A percentile compares a stretch with the other conserved stretches of the same genome.
These are phyloP conservation scores for Macaca mulatta DNA, from an alignment of 2,113 vertebrate genomes.

Conservation along the genomic window DNA sequence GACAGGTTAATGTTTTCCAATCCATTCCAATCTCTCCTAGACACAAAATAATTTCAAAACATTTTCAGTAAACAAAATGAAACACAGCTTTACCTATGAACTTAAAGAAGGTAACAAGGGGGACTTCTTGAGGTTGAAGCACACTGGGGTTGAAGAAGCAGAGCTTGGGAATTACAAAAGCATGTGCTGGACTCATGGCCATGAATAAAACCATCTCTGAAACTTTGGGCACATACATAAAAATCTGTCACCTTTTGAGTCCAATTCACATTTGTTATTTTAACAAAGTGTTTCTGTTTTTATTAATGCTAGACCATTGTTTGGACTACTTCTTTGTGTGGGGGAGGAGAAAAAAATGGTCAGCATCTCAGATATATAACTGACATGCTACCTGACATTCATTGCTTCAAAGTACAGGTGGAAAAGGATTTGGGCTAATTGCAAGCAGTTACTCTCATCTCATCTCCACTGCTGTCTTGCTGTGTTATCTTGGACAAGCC, in stretches of 20 bases:
- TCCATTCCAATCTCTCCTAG: neutral
- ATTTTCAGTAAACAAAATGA: neutral
- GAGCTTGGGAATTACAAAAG: neutral
- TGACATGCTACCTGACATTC: neutral
- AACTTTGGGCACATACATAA: neutral
- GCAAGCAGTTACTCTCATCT: neutral
- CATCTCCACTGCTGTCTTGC: neutral
- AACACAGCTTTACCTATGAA: neutral
- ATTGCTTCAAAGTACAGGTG: neutral
- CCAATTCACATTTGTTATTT: neutral
- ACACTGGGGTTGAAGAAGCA: neutral
- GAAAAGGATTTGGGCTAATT: neutral
- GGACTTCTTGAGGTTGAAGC: rapidly evolving
- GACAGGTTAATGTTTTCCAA: neutral
- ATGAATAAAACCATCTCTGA: neutral
- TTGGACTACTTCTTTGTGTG: neutral
- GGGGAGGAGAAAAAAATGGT: neutral
- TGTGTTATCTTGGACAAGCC: constrained; percentile 7
- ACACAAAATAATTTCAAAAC: constrained; percentile 17
- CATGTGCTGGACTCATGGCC: neutral
- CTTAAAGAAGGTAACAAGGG: neutral
- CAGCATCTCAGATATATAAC: neutral
- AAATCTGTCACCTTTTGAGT: neutral
- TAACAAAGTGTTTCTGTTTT: neutral
- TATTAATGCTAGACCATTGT: neutral